Conservation (phyloP, 2,797 vertebrate genomes). For the Cichlasoma orientale region DNA sequence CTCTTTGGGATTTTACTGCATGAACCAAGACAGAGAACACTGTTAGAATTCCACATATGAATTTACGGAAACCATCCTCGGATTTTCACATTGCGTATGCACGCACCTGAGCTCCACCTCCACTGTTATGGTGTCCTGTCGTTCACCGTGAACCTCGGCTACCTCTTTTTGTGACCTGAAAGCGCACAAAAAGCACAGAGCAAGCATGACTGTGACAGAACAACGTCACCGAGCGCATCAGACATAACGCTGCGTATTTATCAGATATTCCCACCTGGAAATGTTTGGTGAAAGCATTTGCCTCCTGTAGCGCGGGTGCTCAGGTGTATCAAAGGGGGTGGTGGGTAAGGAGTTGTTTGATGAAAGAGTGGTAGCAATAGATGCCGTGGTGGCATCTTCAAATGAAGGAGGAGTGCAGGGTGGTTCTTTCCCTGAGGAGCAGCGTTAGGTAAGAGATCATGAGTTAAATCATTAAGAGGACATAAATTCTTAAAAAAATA, state of each 20-base stretch:
- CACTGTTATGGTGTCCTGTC: constrained; percentile 89
- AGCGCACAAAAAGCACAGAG: neutral
- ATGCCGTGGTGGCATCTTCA: constrained; percentile 95
- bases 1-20: constrained; percentile 73
- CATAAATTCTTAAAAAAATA: neutral
- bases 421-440: constrained; percentile 78
- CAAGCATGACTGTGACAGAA: neutral
- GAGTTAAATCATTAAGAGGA: neutral
- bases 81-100: neutral
- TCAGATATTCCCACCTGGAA: constrained; percentile 79
- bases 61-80: neutral
- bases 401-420: constrained; percentile 95
- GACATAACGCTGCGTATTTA: neutral
- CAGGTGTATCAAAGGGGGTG: constrained; percentile 91
- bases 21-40: constrained; percentile 10
- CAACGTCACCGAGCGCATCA: neutral
- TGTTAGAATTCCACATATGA: neutral
- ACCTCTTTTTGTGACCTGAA: constrained; percentile 79
- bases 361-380: constrained; percentile 93
- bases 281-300: constrained; percentile 86
- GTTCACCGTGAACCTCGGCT: constrained; percentile 81
- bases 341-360: constrained; percentile 93
- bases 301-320: constrained; percentile 90
- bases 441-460: neutral
- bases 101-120: constrained; percentile 87